Evolutionary conservation across 2,113 vertebrate genomes (phyloP).

Genomic region (Ptychochromis oligacanthus): DNA sequence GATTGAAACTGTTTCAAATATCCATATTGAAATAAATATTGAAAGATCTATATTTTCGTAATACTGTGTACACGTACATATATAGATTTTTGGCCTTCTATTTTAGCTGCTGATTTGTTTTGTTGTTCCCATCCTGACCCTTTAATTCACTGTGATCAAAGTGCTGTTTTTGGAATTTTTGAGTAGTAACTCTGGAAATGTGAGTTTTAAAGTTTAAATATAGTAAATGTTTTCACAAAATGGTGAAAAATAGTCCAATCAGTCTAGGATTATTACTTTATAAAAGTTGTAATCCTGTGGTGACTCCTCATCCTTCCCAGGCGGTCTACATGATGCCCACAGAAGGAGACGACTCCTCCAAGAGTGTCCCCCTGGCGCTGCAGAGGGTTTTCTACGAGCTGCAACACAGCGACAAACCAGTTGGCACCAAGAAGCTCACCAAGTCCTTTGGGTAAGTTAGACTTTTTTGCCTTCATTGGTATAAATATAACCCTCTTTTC

Average conservation of each 20-base stretch:
- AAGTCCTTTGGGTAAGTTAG: conserved; percentile 93
- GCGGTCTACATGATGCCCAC: conserved; percentile 99
- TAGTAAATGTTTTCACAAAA: not conserved
- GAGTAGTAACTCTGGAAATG: not conserved
- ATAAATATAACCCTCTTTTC: too few relatives aligned
- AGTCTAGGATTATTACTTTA: not conserved
- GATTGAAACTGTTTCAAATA: not conserved
- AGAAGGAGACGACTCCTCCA: conserved; percentile 98
- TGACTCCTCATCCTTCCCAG: conserved; percentile 73
- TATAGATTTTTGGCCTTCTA: not conserved
- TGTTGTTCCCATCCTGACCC: not conserved
- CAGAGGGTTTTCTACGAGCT: conserved; percentile 99
- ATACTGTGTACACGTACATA: not conserved
- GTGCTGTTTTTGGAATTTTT: not conserved
- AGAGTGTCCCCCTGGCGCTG: conserved; percentile 96
- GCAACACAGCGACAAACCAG: conserved; percentile 98
- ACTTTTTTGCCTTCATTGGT: not conserved
- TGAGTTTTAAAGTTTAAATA: not conserved
- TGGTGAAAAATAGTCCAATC: not conserved
- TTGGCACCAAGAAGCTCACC: conserved; percentile 98
- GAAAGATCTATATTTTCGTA: not conserved
- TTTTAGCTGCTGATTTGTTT: not conserved
- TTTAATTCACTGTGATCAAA: not conserved
- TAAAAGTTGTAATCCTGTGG: not conserved
- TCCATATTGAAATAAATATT: not conserved